Evolutionary conservation across 2,797 vertebrate genomes (phyloP), one percentile per base, ranked within the genome.

Genomic region (Arctocebus calabarensis): DNA sequence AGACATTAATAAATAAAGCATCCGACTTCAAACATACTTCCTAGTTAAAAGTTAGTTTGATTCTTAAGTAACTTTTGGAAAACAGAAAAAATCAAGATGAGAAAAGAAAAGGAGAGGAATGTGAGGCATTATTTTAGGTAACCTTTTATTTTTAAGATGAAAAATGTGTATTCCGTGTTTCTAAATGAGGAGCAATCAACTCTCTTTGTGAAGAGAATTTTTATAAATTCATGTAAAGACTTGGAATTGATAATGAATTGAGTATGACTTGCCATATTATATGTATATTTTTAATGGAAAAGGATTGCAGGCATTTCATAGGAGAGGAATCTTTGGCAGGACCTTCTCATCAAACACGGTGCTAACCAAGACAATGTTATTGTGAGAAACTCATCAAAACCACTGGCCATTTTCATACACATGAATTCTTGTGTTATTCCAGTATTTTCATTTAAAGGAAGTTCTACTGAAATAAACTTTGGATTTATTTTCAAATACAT

Each of bases 401-500:
- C 29, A 22, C 4, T 73, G 68, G 2, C 12, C 57, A 48, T 73
- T 77, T 91, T 84, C 17, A 64, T 73, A 1, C 10, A 29, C 2
- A 12, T 37, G 52, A 93, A 82, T 29, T 95, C 55, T 70, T 79
- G 45, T 37, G 85, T 74, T 90, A 79, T 77, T 37, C 27, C 70
- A 52, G 7, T 40, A 40, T 75, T 92, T 83, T 90, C 14, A 74
- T 75, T 86, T 74, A 90, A 97, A 52, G 7, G 87, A 70, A 91
- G 34, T 88, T 87, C 20, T 66, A 71, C 29, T 81, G 22, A 68
- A 25, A 88, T 92, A 81, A 48, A 83, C 48, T 55, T 77, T 29
- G 84, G 23, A 81, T 62, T 96, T 93, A 5, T 81, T 97, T 95
- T 87, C 48, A 77, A 88, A 40, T 82, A 43, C 2, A 75, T 78